Conservation (phyloP, 2,113 vertebrate genomes). For the Tauraco erythrolophus region DNA sequence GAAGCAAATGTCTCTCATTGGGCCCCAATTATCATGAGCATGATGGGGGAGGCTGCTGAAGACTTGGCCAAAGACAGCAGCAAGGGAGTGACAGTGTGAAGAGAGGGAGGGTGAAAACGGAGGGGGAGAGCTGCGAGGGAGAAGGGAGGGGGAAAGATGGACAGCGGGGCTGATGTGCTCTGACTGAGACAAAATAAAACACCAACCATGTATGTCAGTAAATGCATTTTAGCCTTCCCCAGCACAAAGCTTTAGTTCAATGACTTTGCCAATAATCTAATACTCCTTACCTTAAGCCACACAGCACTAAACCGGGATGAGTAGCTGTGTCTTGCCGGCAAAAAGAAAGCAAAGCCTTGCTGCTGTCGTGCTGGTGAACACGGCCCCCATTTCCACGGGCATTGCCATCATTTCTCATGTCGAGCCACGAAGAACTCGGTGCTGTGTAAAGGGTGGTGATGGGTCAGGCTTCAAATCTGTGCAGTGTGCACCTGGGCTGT, state of each 20-base stretch:
- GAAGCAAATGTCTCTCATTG: conserved; percentile 42
- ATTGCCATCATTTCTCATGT: not conserved
- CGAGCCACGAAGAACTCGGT: not conserved
- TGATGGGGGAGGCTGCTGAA: not conserved
- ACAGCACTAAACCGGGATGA: not conserved
- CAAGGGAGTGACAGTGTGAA: accelerated
- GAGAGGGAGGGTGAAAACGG: not conserved
- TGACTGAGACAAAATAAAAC: not conserved
- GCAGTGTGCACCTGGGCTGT: not conserved
- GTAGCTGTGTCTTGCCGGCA: not conserved
- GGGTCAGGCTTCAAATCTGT: not conserved
- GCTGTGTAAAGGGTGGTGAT: not conserved
- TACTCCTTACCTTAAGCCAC: not conserved
- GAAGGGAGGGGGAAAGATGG: not conserved
- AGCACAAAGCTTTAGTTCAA: not conserved
- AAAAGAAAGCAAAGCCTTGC: not conserved
- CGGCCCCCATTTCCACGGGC: not conserved
- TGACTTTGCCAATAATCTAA: not conserved
- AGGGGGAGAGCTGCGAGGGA: not conserved
- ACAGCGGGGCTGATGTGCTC: not conserved
- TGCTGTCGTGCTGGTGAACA: not conserved
- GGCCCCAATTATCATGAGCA: not conserved
- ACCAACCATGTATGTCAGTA: not conserved
- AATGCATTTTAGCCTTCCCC: not conserved
- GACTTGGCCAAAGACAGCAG: not conserved